Percentiles rank a stretch among this genome's conserved stretches.
Evolutionary conservation across 30 jellyfish, hydroid and myxozoan genomes (phyloP).

Genomic region (Hydractinia echinata): DNA sequence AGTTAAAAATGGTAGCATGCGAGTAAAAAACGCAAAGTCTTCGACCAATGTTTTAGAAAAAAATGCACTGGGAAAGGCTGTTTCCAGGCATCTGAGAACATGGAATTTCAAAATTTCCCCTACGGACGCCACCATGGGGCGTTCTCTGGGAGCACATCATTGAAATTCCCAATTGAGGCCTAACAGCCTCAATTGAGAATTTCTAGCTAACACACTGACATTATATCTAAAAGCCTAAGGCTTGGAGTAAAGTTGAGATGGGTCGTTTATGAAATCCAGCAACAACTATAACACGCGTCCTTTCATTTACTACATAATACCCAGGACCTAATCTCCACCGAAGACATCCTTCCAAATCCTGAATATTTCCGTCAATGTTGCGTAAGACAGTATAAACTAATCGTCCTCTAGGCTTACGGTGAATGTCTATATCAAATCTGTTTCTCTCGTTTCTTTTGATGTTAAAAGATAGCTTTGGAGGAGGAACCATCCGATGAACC

Average conservation of each 20-base stretch:
- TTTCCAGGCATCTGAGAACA: no score
- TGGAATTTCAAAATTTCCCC: no score
- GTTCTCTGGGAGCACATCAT: no score
- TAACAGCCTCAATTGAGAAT: no score
- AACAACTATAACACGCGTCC: background rate
- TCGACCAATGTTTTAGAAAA: no score
- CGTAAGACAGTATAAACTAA: slow-evolving; percentile 3
- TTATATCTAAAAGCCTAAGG: slow-evolving; percentile 30
- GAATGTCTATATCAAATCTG: slow-evolving; percentile 19
- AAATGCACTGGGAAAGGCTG: no score
- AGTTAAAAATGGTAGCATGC: no score
- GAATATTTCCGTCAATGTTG: slow-evolving; percentile 22
- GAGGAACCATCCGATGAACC: slow-evolving; percentile 40
- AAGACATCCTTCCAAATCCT: slow-evolving; percentile 23
- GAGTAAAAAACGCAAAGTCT: no score
- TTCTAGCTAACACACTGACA: no score
- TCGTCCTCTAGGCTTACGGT: background rate
- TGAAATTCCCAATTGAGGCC: no score
- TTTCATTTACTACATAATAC: slow-evolving; percentile 2
- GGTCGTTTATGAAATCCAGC: slow-evolving; percentile 23
- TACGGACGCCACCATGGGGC: no score
- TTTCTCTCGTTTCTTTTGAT: slow-evolving; percentile 1
- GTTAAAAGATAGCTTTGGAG: slow-evolving; percentile 30
- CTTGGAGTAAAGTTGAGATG: slow-evolving; percentile 28
- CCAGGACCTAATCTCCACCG: slow-evolving; percentile 30